Base-by-base conservation (phyloP, 35 echinoderm and acorn worm genomes). In the Ophioderma brevispina region DNA sequence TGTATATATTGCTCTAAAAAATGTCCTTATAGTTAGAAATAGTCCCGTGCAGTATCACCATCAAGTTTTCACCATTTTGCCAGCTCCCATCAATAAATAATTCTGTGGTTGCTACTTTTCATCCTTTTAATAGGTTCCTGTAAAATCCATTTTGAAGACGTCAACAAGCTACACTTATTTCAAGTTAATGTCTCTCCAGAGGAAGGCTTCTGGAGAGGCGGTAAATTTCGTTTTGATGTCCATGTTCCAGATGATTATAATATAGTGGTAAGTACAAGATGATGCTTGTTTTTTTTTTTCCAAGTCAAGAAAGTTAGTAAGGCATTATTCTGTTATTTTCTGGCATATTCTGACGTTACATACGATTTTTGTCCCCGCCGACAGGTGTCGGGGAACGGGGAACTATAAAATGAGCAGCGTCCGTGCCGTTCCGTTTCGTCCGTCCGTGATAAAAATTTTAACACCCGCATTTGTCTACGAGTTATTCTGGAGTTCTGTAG, bases 221-320 rank as follows among this genome's bases (percentile, higher is more conserved):
- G 97, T 5, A 92, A 82, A 41, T 99, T 99, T 76, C 40, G 30
- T 41, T 99, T 99, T 81, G 87, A 91, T 81, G 41, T 99, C 40
- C 38, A 87, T 10, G 90, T 99, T 64, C 91, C 97, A 80, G 97
- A 99, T 39, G 97, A 99, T 42, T 99, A 99, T 32, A 99, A 99
- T 33, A 99, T 95, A 38, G 94, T 95, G 91, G 97, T 99, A 80
- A 99, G 97, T 87, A 79, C 87, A n/a, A n/a, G n/a, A n/a, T n/a
- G n/a, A n/a, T 14, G n/a, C 55, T 63, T 15, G 14, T 14, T 63
- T n/a, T 63, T 14, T 15, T 63, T 63, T 63, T 63, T 63, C n/a
- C n/a, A n/a, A n/a, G n/a, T n/a, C n/a, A n/a, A n/a, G n/a, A n/a
- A n/a, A n/a, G n/a, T n/a, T n/a, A n/a, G n/a, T n/a, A n/a, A n/a